Conservation (phyloP, 35 echinoderm and acorn worm species). For the Strongylocentrotus purpuratus region DNA sequence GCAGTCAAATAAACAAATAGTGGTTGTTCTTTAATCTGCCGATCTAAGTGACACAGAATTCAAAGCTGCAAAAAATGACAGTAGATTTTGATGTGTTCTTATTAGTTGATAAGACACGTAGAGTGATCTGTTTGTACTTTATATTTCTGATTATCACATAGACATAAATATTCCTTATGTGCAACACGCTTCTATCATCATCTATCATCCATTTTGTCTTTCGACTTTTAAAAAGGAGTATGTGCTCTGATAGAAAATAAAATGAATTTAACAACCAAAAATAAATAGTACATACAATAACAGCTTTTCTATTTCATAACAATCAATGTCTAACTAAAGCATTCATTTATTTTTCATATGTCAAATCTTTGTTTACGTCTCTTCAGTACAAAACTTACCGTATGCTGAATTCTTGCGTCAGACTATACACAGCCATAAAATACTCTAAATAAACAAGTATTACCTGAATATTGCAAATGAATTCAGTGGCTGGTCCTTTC, state of each 20-base stretch:
- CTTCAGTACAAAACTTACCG: not conserved
- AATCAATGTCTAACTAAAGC: not conserved
- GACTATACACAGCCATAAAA: not conserved
- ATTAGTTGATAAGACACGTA: not conserved
- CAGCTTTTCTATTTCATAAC: not conserved
- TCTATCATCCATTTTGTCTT: not conserved
- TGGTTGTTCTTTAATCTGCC: not conserved
- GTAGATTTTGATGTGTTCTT: not conserved
- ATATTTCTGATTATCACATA: not conserved
- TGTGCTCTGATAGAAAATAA: not conserved
- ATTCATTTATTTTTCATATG: not conserved
- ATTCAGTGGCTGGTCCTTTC: not conserved
- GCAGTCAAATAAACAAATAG: not conserved
- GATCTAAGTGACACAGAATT: not conserved
- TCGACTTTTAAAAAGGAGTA: too few relatives aligned
- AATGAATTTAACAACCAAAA: not conserved
- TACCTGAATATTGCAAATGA: not conserved
- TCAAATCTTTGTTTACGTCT: not conserved
- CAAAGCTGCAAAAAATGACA: not conserved
- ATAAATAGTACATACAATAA: not conserved
- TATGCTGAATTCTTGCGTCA: not conserved
- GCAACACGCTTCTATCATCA: not conserved
- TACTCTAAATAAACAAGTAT: not conserved
- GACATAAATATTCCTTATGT: not conserved
- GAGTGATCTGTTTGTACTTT: not conserved